Evolutionary conservation across 2,888 invertebrate species (phyloP).

Genomic region (Chrysopilus asiliformis): DNA sequence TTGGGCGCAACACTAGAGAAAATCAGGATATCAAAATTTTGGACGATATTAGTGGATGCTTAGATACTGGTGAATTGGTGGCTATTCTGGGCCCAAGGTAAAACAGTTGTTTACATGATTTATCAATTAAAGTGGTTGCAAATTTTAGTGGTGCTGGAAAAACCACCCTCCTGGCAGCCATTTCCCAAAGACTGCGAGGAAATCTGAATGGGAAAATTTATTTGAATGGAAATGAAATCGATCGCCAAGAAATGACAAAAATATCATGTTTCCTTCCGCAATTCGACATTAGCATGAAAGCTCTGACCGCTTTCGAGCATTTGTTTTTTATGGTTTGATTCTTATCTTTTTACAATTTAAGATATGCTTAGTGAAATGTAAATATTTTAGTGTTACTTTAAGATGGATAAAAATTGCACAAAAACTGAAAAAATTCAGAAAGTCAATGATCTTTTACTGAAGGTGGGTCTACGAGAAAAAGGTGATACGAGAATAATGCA

Average conservation of each 20-base stretch:
- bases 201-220: slow-evolving; percentile 53
- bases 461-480: slow-evolving; percentile 61
- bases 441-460: slow-evolving; percentile 30
- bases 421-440: slow-evolving; percentile 28
- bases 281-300: slow-evolving; percentile 65
- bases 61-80: slow-evolving; percentile 53
- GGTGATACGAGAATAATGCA: slow-evolving; percentile 56
- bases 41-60: slow-evolving; percentile 56
- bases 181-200: slow-evolving; percentile 57
- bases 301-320: slow-evolving; percentile 68
- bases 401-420: slow-evolving; percentile 50
- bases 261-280: slow-evolving; percentile 80
- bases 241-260: slow-evolving; percentile 51
- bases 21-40: too few relatives aligned
- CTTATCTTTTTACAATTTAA: too few relatives aligned
- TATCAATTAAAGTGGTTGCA: not conserved
- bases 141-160: slow-evolving; percentile 58
- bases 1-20: too few relatives aligned
- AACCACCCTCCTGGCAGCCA: slow-evolving; percentile 58
- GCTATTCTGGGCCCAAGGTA: slow-evolving; percentile 66
- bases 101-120: slow-evolving; percentile 10
- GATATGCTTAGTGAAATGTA: too few relatives aligned
- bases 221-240: slow-evolving; percentile 52
- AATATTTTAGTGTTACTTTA: slow-evolving; percentile 65
- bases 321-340: slow-evolving; percentile 78